Percentiles rank a stretch among this genome's conserved stretches.
Conservation (phyloP, 1,140 invertebrate species). For the Formica exsecta region DNA sequence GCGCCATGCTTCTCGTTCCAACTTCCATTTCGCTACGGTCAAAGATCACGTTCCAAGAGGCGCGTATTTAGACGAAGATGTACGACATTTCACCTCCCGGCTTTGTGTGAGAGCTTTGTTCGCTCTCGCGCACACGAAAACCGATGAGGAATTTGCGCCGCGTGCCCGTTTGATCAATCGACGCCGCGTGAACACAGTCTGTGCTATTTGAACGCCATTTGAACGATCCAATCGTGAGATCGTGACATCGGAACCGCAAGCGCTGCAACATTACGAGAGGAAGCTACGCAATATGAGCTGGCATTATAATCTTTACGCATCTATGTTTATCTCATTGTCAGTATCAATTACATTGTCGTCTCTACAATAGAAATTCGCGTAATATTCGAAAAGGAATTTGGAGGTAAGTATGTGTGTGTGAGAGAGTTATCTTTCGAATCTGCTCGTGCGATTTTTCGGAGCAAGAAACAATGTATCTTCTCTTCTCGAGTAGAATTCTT, state of each 20-base stretch:
- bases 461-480: slow-evolving; percentile 36
- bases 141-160: slow-evolving; percentile 14
- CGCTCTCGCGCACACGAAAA: slow-evolving; percentile 3
- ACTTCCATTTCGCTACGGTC: slow-evolving; percentile 50
- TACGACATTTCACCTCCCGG: slow-evolving; percentile 39
- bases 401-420: too few species aligned
- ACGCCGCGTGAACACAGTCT: not conserved
- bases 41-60: slow-evolving; percentile 50
- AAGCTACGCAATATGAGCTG: slow-evolving; percentile 20
- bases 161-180: slow-evolving; percentile 28
- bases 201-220: not conserved
- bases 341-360: slow-evolving; percentile 46
- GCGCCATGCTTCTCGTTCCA: slow-evolving; percentile 5
- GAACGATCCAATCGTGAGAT: not conserved
- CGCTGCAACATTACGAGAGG: not conserved
- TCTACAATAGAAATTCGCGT: not conserved
- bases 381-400: slow-evolving; percentile 23
- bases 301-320: slow-evolving; percentile 40
- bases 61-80: slow-evolving; percentile 64
- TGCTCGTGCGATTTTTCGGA: slow-evolving; percentile 14
- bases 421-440: slow-evolving; percentile 30
- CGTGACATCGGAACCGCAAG: slow-evolving; percentile 33
- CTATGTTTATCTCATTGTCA: slow-evolving; percentile 29
- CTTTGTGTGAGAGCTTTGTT: not conserved
- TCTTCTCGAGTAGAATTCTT: slow-evolving; percentile 10